A percentile compares a stretch with the other conserved stretches of the same genome.
Evolutionary conservation across 2,113 vertebrate species (phyloP).

Genomic region (Rhinolophus sinicus): DNA sequence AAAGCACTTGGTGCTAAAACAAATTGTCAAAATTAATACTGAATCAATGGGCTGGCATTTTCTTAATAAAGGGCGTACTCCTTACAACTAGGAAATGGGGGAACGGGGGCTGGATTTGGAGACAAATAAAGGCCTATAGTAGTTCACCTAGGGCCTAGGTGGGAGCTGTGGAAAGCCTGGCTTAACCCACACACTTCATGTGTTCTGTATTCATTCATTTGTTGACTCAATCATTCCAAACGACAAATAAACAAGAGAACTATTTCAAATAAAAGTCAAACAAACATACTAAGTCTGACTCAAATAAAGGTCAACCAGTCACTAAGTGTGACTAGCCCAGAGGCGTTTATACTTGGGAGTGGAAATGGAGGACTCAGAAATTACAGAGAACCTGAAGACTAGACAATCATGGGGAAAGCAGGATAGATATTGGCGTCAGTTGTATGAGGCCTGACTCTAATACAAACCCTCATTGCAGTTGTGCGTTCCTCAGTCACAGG

Average conservation of each 20-base stretch:
- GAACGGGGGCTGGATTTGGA: not conserved
- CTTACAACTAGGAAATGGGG: not conserved
- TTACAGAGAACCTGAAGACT: not conserved
- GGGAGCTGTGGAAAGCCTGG: not conserved
- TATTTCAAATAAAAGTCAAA: not conserved
- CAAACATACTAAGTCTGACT: not conserved
- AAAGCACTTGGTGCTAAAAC: constrained; percentile 23
- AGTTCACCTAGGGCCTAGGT: not conserved
- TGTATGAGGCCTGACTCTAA: not conserved
- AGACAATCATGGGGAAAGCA: not conserved
- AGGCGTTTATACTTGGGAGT: not conserved
- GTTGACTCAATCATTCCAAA: not conserved
- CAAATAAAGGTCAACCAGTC: not conserved
- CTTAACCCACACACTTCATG: not conserved
- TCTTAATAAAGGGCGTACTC: not conserved
- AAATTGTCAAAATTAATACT: constrained; percentile 5
- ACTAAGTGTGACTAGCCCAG: not conserved
- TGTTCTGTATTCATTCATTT: not conserved
- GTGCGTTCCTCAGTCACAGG: not conserved
- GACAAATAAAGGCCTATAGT: not conserved
- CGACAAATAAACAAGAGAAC: not conserved
- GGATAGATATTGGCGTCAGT: not conserved
- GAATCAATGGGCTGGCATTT: not conserved
- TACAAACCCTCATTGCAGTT: not conserved
- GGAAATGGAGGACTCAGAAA: not conserved